A percentile compares a stretch with the other conserved stretches of the same genome.
These are phyloP conservation scores for Charina bottae DNA, from an alignment of 2,113 vertebrate genomes.

Conservation along the genomic window DNA sequence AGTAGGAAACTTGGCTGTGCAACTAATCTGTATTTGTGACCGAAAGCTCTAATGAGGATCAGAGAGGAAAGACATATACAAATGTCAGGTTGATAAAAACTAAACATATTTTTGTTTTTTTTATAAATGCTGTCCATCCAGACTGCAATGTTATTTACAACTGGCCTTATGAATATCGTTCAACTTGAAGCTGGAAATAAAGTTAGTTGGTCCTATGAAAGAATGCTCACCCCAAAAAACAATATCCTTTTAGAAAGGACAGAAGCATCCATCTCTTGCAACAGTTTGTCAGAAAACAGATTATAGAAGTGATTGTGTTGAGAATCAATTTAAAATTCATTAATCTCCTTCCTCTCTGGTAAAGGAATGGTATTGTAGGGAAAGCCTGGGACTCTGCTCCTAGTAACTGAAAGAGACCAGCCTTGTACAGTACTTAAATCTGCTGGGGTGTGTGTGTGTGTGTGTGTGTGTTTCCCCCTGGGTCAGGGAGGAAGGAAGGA, in stretches of 20 bases:
- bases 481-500: not conserved
- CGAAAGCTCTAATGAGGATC: not conserved
- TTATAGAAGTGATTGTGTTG: not conserved
- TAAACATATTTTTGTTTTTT: not conserved
- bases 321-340: not conserved
- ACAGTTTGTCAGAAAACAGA: not conserved
- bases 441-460: not conserved
- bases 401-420: not conserved
- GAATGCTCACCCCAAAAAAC: not conserved
- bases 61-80: not conserved
- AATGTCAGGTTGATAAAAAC: not conserved
- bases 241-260: not conserved
- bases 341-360: not conserved
- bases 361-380: not conserved
- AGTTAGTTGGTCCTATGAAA: not conserved
- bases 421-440: not conserved
- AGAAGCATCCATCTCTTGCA: not conserved
- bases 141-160: not conserved
- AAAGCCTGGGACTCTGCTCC: not conserved
- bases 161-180: not conserved
- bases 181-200: not conserved
- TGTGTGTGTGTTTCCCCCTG: too few species aligned
- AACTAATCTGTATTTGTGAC: not conserved
- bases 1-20: not conserved
- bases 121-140: not conserved